Evolutionary conservation across 2,888 invertebrate genomes (phyloP), one percentile per base, ranked within the genome.

Genomic region (Bhutanitis thaidina): DNA sequence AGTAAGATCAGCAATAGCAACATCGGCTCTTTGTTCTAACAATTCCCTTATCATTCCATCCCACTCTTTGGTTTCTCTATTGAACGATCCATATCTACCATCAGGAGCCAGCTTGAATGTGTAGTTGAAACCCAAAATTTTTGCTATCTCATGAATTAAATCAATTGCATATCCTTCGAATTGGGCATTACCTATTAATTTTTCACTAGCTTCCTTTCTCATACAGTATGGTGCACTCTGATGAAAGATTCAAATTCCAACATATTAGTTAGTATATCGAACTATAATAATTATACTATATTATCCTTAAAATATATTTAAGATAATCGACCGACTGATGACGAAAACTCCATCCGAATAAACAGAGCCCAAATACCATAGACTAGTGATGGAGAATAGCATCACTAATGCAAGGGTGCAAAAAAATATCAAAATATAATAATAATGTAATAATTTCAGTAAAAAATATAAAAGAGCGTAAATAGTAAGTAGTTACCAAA

Each of bases 211-310:
- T 71, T 95, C 94, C 80, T 95, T 97, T 59, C 95, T 90, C 97
- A 98, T 98, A 67, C 97, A 96, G 80, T 99, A 99, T 1, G 99
- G 99, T 45, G 96, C 93, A 80, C 98, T 98, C 97, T 98, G 63
- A 61, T 66, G 69, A 68, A 70, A 52, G 47, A 57, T 50, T 60
- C 12, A 13, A 38, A 13, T 43, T n/a, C n/a, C n/a, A n/a, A n/a
- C n/a, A n/a, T n/a, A n/a, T n/a, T n/a, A n/a, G n/a, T n/a, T n/a
- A n/a, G n/a, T n/a, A n/a, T n/a, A n/a, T n/a, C n/a, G n/a, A n/a
- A n/a, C n/a, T n/a, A n/a, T n/a, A n/a, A n/a, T n/a, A n/a, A n/a
- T n/a, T n/a, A n/a, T n/a, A n/a, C n/a, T n/a, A n/a, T n/a, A n/a
- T n/a, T n/a, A n/a, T n/a, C n/a, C n/a, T n/a, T n/a, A n/a, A n/a